These are phyloP conservation scores for Gnathonemus longibarbis DNA, from an alignment of 2,113 vertebrate genomes.

Conservation along the genomic window DNA sequence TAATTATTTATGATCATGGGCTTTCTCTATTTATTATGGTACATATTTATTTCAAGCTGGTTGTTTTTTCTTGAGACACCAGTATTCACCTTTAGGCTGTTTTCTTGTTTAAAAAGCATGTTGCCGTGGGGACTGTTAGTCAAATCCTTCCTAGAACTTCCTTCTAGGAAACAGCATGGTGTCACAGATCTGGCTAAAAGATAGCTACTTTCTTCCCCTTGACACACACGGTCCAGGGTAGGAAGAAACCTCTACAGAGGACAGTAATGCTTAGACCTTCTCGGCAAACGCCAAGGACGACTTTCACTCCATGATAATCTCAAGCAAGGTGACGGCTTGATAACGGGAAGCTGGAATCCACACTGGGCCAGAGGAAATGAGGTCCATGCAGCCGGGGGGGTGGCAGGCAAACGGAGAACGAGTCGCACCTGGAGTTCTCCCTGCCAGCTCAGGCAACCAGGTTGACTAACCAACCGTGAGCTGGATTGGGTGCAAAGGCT, in stretches of 20 bases:
- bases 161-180: slow-evolving; percentile 28
- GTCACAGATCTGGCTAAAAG: slow-evolving; percentile 52
- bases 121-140: background rate
- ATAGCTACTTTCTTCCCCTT: slow-evolving; percentile 58
- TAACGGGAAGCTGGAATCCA: slow-evolving; percentile 25
- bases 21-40: background rate
- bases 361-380: background rate
- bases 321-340: slow-evolving; percentile 25
- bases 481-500: background rate
- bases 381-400: background rate
- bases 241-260: slow-evolving; percentile 34
- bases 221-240: slow-evolving; percentile 57
- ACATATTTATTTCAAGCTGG: background rate
- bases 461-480: slow-evolving; percentile 4
- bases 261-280: slow-evolving; percentile 32
- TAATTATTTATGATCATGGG: background rate
- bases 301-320: slow-evolving; percentile 39
- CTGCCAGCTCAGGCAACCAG: background rate
- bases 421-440: background rate
- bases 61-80: background rate
- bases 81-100: background rate
- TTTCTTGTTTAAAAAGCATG: background rate
- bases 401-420: background rate
- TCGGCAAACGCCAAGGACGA: slow-evolving; percentile 19
- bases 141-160: background rate